Evolutionary conservation across 2,888 invertebrate species (phyloP).

Genomic region (Cephus nigrinus): DNA sequence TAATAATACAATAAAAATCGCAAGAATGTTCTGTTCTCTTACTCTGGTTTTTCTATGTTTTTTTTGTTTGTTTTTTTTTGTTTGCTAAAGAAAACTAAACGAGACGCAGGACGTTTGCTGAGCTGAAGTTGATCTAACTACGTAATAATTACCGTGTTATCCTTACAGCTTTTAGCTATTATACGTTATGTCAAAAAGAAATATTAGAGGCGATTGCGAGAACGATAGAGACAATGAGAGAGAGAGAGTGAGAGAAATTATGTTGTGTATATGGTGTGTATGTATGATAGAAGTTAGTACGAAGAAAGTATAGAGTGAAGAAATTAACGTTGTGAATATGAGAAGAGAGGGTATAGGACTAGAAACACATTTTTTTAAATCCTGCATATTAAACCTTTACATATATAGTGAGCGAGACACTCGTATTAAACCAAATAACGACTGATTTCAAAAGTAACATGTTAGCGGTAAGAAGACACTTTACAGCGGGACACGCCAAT

Average conservation of each 20-base stretch:
- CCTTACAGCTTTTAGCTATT: conserved; percentile 30
- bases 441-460: conserved; percentile 46
- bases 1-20: conserved; percentile 25
- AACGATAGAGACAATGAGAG: not conserved
- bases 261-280: not conserved
- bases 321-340: no score
- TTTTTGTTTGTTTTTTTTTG: no score
- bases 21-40: conserved; percentile 29
- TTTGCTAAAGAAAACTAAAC: conserved; percentile 8
- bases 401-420: conserved; percentile 15
- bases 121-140: conserved; percentile 30
- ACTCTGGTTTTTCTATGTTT: not conserved
- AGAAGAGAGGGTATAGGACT: no score
- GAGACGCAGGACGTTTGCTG: conserved; percentile 40
- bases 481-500: conserved; percentile 14
- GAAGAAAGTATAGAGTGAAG: no score
- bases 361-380: no score
- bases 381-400: no score
- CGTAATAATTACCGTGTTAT: conserved; percentile 29
- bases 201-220: not conserved
- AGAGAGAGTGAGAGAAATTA: not conserved
- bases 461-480: conserved; percentile 23
- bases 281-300: no score
- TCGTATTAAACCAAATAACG: conserved; percentile 50
- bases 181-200: not conserved